These are phyloP conservation scores for Stenurella melanura DNA, from an alignment of 2,888 invertebrate genomes.

Conservation along the genomic window DNA sequence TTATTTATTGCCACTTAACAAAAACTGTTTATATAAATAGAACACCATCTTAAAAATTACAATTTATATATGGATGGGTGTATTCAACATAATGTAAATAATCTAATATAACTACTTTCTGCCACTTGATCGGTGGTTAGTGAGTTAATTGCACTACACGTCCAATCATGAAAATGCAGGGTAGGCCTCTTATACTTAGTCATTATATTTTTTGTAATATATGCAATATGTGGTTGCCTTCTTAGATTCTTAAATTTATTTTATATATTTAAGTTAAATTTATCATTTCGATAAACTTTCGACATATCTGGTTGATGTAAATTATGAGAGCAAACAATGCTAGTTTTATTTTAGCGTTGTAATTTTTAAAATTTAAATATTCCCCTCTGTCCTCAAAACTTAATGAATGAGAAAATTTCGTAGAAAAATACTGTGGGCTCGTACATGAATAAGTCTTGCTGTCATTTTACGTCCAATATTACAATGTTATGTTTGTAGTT, in stretches of 20 bases:
- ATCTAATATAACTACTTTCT: no score
- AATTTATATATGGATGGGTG: no score
- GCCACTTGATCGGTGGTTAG: no score
- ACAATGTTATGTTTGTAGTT: neutral
- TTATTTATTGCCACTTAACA: no score
- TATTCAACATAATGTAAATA: no score
- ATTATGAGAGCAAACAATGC: neutral
- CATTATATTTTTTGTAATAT: neutral
- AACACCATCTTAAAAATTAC: no score
- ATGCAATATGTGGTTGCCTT: no score
- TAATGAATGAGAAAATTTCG: neutral
- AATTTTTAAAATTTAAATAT: neutral
- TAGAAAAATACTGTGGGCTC: slow-evolving; percentile 14
- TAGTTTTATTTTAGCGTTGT: neutral
- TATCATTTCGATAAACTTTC: neutral
- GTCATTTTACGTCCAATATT: neutral
- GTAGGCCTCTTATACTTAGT: neutral
- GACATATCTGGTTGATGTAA: slow-evolving; percentile 2
- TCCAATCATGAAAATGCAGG: neutral
- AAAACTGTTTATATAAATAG: no score
- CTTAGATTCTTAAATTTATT: no score
- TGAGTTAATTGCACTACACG: no score
- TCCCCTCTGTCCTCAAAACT: neutral
- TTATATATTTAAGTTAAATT: neutral
- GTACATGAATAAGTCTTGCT: slow-evolving; percentile 10